Conservation (phyloP, 2,888 invertebrate genomes). For the Drosophila bunnanda region DNA sequence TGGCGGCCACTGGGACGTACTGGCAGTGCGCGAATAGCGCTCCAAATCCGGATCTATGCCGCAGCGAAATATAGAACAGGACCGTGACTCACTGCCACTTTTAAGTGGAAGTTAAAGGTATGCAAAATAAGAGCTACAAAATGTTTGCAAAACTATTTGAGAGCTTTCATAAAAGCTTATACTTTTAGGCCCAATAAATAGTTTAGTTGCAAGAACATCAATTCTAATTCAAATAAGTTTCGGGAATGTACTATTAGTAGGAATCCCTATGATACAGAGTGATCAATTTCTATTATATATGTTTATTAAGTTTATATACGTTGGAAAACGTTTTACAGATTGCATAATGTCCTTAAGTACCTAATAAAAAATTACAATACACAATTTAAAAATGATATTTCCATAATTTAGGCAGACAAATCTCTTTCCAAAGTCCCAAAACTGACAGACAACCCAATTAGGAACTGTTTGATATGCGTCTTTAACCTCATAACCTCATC, state of each 20-base stretch:
- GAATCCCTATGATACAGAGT: neutral
- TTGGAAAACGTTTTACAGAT: too few species aligned
- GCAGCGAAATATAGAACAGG: conserved; percentile 23
- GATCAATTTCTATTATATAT: neutral
- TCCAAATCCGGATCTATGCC: conserved; percentile 52
- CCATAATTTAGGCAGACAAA: neutral
- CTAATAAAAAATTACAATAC: neutral
- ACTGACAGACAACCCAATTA: neutral
- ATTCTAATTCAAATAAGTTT: neutral
- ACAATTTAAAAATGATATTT: neutral
- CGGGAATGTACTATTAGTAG: too few species aligned
- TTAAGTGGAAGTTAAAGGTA: neutral
- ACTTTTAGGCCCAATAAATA: neutral
- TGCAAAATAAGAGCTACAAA: neutral
- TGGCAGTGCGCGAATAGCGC: conserved; percentile 29
- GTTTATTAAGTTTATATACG: too few species aligned
- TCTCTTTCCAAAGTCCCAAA: neutral
- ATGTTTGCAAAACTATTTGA: too few species aligned
- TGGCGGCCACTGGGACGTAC: conserved; percentile 30
- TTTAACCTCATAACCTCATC: conserved; percentile 30
- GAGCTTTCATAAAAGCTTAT: neutral
- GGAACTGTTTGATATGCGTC: neutral
- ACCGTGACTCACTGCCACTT: conserved; percentile 16
- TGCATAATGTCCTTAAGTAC: neutral
- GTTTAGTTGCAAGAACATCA: neutral